These are phyloP conservation scores for Tamandua tetradactyla DNA, from an alignment of 2,797 vertebrate species.

Conservation along the genomic window DNA sequence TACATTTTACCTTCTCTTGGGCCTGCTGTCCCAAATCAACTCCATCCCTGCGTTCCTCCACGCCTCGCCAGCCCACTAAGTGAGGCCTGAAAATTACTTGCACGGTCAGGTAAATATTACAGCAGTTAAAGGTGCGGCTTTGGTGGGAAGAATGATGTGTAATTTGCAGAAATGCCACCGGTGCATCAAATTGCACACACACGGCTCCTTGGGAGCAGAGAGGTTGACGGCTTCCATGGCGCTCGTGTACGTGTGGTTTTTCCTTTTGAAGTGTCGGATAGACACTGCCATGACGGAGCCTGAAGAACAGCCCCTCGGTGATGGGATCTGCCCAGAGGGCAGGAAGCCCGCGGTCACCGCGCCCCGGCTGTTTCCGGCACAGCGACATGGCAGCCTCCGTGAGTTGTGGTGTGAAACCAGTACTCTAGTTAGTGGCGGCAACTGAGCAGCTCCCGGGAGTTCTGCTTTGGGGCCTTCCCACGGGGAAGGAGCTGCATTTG, in stretches of 20 bases:
- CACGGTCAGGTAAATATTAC: not conserved
- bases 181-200: conserved; percentile 4
- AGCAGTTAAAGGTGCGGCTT: conserved; percentile 45
- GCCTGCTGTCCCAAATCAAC: not conserved
- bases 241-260: not conserved
- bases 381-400: fast-evolving
- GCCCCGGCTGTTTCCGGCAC: not conserved
- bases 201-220: not conserved
- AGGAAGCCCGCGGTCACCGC: not conserved
- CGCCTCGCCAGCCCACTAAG: conserved; percentile 17
- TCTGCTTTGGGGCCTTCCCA: not conserved
- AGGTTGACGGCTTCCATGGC: conserved; percentile 13
- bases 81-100: conserved; percentile 46
- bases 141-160: conserved; percentile 15
- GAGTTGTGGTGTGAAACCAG: not conserved
- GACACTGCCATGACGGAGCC: not conserved
- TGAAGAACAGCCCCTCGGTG: not conserved
- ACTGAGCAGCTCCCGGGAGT: not conserved
- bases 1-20: not conserved
- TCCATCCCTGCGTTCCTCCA: not conserved
- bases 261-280: not conserved
- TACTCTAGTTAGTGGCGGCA: not conserved
- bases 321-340: not conserved
- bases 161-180: conserved; percentile 55
- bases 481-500: not conserved